Percentiles rank a stretch among this genome's conserved stretches.
Evolutionary conservation across 2,888 invertebrate genomes (phyloP).

Genomic region (Synergus gifuensis): DNA sequence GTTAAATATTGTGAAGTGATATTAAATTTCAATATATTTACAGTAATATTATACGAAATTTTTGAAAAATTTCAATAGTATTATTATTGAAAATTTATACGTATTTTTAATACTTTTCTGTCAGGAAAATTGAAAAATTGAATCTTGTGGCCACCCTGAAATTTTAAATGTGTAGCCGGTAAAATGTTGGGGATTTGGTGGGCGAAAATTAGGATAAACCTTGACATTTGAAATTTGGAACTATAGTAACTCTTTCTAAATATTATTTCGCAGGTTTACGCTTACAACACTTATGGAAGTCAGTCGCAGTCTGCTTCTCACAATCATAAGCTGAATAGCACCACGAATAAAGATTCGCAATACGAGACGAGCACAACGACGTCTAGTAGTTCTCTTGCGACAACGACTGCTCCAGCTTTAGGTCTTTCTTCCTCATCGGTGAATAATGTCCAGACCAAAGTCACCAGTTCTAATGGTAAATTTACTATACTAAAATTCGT

Average conservation of each 20-base stretch:
- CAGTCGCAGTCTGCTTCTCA: conserved; percentile 72
- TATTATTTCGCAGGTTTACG: conserved; percentile 66
- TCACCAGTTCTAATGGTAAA: conserved; percentile 73
- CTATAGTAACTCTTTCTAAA: background rate
- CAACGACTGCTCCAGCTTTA: conserved; percentile 70
- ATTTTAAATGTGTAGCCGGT: no score
- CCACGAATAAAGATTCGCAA: conserved; percentile 71
- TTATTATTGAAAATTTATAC: no score
- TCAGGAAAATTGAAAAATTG: no score
- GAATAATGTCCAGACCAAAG: conserved; percentile 74
- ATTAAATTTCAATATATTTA: no score
- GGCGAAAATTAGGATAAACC: no score
- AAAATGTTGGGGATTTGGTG: no score
- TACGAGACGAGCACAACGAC: conserved; percentile 73
- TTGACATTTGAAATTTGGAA: no score
- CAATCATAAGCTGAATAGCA: conserved; percentile 73
- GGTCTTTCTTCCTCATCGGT: conserved; percentile 72
- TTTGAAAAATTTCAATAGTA: no score
- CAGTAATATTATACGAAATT: no score
- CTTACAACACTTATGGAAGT: conserved; percentile 70
- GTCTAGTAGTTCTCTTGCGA: conserved; percentile 70
- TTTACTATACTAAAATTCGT: conserved; percentile 10
- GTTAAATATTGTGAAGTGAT: no score
- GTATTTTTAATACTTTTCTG: no score
- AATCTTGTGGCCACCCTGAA: no score